Evolutionary conservation across 2,113 vertebrate genomes (phyloP).

Genomic region (Lichenostomus cassidix): DNA sequence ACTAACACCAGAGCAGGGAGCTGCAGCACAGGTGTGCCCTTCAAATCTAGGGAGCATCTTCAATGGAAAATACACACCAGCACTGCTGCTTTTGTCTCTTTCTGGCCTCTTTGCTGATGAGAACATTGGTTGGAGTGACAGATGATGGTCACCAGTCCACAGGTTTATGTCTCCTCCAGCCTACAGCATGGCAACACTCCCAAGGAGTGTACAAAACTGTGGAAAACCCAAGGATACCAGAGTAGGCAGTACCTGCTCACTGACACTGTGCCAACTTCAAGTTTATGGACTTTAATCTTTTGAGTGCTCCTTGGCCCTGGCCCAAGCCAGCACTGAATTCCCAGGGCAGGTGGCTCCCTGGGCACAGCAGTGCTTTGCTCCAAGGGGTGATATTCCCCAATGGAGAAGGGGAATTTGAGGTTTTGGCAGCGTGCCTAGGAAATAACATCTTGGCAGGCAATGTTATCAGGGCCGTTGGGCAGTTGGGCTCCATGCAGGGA

Average conservation of each 20-base stretch:
- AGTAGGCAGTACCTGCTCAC: rapidly evolving
- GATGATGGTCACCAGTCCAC: not conserved
- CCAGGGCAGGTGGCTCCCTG: not conserved
- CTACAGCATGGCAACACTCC: not conserved
- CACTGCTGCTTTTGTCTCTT: not conserved
- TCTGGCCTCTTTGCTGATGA: not conserved
- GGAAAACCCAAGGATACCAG: not conserved
- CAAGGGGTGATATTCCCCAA: not conserved
- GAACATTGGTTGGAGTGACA: not conserved
- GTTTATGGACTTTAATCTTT: not conserved
- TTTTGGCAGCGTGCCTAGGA: not conserved
- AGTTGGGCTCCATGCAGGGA: rapidly evolving
- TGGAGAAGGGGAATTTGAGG: not conserved
- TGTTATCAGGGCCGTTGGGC: not conserved
- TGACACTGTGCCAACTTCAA: not conserved
- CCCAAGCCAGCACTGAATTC: not conserved
- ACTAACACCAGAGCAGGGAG: not conserved
- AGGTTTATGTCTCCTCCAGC: not conserved
- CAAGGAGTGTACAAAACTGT: not conserved
- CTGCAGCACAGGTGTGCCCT: not conserved
- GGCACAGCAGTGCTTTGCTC: not conserved
- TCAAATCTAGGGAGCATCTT: not conserved
- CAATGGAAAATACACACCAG: not conserved
- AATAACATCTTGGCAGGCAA: not conserved
- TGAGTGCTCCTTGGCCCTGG: not conserved